Evolutionary conservation across 2,888 invertebrate species (phyloP).

Genomic region (Chrysina gloriosa): DNA sequence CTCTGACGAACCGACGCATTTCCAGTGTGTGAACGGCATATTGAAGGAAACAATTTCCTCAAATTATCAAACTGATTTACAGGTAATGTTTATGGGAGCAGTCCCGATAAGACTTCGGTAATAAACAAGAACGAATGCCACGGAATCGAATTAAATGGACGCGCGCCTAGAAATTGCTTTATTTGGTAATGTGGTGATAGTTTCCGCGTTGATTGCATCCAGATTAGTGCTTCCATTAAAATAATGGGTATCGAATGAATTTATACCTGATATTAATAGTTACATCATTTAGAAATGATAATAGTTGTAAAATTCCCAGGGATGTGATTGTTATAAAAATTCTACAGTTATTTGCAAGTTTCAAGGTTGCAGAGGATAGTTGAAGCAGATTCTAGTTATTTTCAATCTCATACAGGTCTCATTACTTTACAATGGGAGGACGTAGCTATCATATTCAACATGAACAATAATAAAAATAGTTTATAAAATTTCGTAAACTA

Average conservation of each 20-base stretch:
- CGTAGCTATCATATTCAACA: too few species aligned
- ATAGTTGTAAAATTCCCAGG: neutral
- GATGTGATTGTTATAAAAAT: neutral
- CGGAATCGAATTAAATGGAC: neutral
- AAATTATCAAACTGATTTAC: constrained; percentile 35
- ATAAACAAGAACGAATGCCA: constrained; percentile 8
- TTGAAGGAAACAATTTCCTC: constrained; percentile 30
- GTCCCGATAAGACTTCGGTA: constrained; percentile 8
- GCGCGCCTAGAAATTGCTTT: neutral
- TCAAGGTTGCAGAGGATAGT: too few species aligned
- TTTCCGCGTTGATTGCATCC: constrained; percentile 12
- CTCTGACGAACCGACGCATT: neutral
- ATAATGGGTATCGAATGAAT: neutral
- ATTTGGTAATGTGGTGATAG: neutral
- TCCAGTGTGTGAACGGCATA: constrained; percentile 17
- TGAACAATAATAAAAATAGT: too few species aligned
- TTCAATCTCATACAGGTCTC: too few species aligned
- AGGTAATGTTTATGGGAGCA: constrained; percentile 24
- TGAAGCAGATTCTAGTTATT: too few species aligned
- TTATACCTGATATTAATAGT: neutral
- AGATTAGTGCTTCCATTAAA: constrained; percentile 2
- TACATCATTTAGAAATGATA: neutral
- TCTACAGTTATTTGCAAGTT: too few species aligned
- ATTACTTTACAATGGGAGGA: too few species aligned
- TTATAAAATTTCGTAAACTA: too few species aligned